Evolutionary conservation across 2,113 vertebrate genomes (phyloP).

Genomic region (Oncorhynchus kisutch): DNA sequence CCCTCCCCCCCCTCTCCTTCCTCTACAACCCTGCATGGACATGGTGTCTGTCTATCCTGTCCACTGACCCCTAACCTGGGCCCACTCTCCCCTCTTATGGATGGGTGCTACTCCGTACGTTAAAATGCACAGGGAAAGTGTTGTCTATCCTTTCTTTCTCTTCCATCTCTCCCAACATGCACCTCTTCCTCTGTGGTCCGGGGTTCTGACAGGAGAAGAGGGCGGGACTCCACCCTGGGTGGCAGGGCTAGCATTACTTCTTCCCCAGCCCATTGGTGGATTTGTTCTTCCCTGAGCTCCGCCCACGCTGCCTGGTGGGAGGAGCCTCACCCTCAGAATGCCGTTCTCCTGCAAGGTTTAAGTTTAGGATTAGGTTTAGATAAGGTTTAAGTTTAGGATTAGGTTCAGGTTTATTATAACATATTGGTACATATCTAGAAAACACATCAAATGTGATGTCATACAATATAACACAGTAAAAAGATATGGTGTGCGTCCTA

Average conservation of each 20-base stretch:
- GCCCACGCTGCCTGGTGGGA: constrained; percentile 47
- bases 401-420: too few species aligned
- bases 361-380: neutral
- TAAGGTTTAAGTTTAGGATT: neutral
- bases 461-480: too few species aligned
- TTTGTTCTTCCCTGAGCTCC: constrained; percentile 38
- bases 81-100: constrained; percentile 15
- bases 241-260: constrained; percentile 35
- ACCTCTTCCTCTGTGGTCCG: neutral
- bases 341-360: constrained; percentile 47
- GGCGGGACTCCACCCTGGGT: constrained; percentile 3
- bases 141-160: constrained; percentile 11
- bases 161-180: constrained; percentile 2
- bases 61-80: constrained; percentile 7
- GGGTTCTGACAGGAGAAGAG: constrained; percentile 29
- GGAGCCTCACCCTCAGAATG: constrained; percentile 36
- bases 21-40: constrained; percentile 42
- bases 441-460: too few species aligned
- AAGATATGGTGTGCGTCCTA: too few species aligned
- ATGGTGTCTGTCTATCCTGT: constrained; percentile 12
- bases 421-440: too few species aligned
- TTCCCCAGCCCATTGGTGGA: constrained; percentile 65
- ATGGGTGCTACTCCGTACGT: constrained; percentile 8
- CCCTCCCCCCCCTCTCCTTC: constrained; percentile 3
- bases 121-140: constrained; percentile 29